Conservation (phyloP, 1,140 invertebrate species). For the Scaptomyza graminum region DNA sequence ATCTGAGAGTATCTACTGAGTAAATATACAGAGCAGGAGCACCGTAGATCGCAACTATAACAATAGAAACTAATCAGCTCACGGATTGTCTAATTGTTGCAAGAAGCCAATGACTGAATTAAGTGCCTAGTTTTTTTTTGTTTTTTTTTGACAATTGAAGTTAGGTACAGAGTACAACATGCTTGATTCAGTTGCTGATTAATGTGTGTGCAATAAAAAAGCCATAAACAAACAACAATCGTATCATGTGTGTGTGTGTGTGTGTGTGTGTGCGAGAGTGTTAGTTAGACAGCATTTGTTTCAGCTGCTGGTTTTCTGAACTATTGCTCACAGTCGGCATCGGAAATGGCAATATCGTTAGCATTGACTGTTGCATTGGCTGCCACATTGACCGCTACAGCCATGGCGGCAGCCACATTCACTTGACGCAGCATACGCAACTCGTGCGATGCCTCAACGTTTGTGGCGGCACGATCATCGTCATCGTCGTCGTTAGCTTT, state of each 20-base stretch:
- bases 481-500: conserved; percentile 17
- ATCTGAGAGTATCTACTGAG: neutral
- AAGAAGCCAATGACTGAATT: conserved; percentile 20
- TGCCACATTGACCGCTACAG: conserved; percentile 34
- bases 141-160: neutral
- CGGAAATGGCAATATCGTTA: conserved; percentile 12
- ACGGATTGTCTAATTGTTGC: neutral
- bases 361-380: conserved; percentile 22
- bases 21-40: conserved; percentile 2
- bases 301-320: neutral
- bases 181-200: no score
- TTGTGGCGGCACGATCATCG: conserved; percentile 3
- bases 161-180: no score
- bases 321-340: conserved; percentile 40
- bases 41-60: neutral
- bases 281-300: conserved; percentile 4
- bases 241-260: neutral
- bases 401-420: conserved; percentile 43
- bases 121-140: neutral
- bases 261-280: conserved; percentile 1
- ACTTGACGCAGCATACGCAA: conserved; percentile 54
- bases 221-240: neutral
- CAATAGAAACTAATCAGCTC: conserved; percentile 1
- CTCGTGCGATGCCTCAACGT: conserved; percentile 34
- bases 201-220: no score